Percentiles rank a stretch among this genome's conserved stretches.
Evolutionary conservation across 2,113 vertebrate genomes (phyloP).

Genomic region (Pseudopodoces humilis): DNA sequence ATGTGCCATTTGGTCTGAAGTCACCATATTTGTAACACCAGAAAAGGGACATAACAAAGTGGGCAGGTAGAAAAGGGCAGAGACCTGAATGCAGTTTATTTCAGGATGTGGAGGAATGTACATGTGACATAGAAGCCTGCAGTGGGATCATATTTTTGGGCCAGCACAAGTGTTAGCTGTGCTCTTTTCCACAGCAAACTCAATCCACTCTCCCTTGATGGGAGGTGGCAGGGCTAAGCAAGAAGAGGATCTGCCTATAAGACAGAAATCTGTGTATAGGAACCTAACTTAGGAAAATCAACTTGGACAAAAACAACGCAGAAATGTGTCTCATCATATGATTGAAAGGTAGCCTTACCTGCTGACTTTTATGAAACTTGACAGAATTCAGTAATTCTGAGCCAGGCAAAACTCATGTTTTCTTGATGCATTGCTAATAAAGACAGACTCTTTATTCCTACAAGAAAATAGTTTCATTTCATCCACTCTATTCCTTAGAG

Average conservation of each 20-base stretch:
- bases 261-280: not conserved
- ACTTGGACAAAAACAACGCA: not conserved
- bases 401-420: not conserved
- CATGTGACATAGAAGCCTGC: accelerated
- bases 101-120: not conserved
- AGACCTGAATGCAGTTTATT: not conserved
- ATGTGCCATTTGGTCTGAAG: not conserved
- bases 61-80: not conserved
- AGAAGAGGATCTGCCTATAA: not conserved
- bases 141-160: not conserved
- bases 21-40: not conserved
- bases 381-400: not conserved
- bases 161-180: not conserved
- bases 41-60: not conserved
- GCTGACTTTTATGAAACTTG: not conserved
- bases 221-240: not conserved
- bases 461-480: not conserved
- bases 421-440: not conserved
- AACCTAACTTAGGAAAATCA: not conserved
- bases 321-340: not conserved
- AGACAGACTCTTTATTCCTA: not conserved
- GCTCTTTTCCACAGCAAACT: not conserved
- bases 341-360: not conserved
- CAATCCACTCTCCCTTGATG: not conserved
- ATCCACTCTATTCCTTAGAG: not conserved